Evolutionary conservation across 2,797 vertebrate genomes (phyloP).

Genomic region (Lycodopsis pacificus): DNA sequence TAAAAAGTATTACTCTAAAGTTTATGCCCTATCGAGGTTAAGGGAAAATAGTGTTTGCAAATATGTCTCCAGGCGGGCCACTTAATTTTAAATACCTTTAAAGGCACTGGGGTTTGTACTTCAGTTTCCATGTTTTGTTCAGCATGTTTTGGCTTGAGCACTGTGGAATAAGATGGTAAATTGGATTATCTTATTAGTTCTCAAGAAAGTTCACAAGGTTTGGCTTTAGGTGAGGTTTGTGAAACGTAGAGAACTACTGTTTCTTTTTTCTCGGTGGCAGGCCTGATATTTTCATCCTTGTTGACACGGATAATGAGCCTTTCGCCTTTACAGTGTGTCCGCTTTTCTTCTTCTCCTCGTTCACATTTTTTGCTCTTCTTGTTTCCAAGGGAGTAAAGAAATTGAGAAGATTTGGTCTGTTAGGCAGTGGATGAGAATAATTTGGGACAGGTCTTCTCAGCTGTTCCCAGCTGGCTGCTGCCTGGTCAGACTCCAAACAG

Average conservation of each 20-base stretch:
- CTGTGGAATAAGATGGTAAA: not conserved
- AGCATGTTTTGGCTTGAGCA: not conserved
- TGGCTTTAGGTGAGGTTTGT: not conserved
- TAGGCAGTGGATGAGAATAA: constrained; percentile 15
- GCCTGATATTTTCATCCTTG: constrained; percentile 25
- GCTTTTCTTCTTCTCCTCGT: not conserved
- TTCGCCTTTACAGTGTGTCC: not conserved
- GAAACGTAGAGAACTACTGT: not conserved
- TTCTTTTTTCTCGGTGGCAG: not conserved
- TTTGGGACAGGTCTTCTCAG: constrained; percentile 25
- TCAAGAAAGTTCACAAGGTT: not conserved
- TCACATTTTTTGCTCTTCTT: not conserved
- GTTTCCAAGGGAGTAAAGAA: not conserved
- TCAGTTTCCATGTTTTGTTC: not conserved
- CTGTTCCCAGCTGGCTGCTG: constrained; percentile 40
- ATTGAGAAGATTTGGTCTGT: not conserved
- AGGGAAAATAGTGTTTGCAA: constrained; percentile 1
- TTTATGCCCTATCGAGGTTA: no score
- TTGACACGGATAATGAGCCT: constrained; percentile 7
- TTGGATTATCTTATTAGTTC: not conserved
- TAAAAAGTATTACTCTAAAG: not conserved
- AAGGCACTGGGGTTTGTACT: not conserved
- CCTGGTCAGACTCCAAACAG: constrained; percentile 29
- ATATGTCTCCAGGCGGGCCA: constrained; percentile 5
- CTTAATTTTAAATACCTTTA: not conserved